Conservation (phyloP, 2,113 vertebrate genomes). For the Mionectes macconnelli region DNA sequence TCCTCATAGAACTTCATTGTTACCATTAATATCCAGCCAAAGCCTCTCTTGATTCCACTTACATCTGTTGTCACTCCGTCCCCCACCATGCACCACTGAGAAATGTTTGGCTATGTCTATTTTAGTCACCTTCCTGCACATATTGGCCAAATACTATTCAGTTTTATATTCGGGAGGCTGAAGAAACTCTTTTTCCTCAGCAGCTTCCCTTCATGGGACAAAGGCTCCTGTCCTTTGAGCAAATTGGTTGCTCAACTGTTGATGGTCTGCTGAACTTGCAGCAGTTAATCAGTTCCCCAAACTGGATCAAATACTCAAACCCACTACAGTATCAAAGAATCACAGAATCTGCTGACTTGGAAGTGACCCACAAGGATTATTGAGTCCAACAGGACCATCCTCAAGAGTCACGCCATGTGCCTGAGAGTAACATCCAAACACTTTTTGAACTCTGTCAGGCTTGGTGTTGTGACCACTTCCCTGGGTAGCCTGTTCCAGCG, state of each 20-base stretch:
- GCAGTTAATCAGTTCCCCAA: background rate
- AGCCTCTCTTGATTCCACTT: background rate
- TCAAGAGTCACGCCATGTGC: background rate
- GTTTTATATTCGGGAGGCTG: background rate
- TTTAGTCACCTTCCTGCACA: background rate
- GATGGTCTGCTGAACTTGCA: background rate
- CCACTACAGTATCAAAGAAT: background rate
- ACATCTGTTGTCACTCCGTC: background rate
- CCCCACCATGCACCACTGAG: background rate
- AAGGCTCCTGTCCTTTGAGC: background rate
- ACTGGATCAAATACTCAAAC: background rate
- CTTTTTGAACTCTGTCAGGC: background rate
- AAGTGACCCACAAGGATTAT: background rate
- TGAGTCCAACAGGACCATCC: background rate
- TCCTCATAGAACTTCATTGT: background rate
- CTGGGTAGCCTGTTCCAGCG: background rate
- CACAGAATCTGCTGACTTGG: background rate
- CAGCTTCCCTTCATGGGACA: background rate
- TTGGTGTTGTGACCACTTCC: background rate
- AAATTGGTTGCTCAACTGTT: background rate
- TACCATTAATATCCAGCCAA: background rate
- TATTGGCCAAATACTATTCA: background rate
- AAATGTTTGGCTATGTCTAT: background rate
- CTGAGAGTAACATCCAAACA: background rate
- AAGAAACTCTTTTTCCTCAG: background rate